Conservation (phyloP, 2,888 invertebrate species). For the Drosophila fungiperda region DNA sequence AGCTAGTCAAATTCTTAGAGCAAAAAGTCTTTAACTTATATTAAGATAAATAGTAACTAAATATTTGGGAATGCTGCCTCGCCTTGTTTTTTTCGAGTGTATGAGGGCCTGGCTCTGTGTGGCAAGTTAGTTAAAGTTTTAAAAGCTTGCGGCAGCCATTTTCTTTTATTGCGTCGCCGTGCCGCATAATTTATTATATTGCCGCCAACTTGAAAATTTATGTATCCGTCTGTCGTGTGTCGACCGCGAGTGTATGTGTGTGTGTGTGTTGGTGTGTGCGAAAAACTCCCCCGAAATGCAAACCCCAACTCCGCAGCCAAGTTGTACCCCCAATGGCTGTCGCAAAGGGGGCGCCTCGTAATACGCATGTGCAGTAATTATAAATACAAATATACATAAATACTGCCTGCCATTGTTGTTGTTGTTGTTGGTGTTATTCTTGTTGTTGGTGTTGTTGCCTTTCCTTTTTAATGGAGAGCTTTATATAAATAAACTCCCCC, state of each 20-base stretch:
- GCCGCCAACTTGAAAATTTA: slow-evolving; percentile 77
- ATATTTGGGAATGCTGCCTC: neutral
- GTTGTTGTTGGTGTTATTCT: slow-evolving; percentile 17
- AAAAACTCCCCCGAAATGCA: slow-evolving; percentile 70
- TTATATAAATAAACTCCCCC: slow-evolving; percentile 77
- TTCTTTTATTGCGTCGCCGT: slow-evolving; percentile 64
- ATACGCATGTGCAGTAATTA: slow-evolving; percentile 84
- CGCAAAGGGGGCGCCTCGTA: slow-evolving; percentile 52
- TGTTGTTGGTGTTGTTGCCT: slow-evolving; percentile 33
- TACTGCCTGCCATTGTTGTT: slow-evolving; percentile 52
- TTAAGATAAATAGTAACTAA: neutral
- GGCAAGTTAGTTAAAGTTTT: slow-evolving; percentile 52
- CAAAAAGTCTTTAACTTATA: neutral
- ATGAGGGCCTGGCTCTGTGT: slow-evolving; percentile 10
- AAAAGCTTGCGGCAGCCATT: slow-evolving; percentile 58
- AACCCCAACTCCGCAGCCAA: slow-evolving; percentile 15
- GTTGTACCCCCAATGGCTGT: neutral
- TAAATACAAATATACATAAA: slow-evolving; percentile 81
- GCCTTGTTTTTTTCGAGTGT: neutral
- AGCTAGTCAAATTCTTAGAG: neutral
- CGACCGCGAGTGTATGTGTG: slow-evolving; percentile 5
- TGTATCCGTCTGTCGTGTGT: slow-evolving; percentile 65
- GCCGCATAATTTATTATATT: slow-evolving; percentile 74
- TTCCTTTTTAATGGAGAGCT: slow-evolving; percentile 80
- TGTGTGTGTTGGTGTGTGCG: slow-evolving; percentile 24